Base-by-base conservation (phyloP, 2,888 invertebrate species). In the Heliconius erato region DNA sequence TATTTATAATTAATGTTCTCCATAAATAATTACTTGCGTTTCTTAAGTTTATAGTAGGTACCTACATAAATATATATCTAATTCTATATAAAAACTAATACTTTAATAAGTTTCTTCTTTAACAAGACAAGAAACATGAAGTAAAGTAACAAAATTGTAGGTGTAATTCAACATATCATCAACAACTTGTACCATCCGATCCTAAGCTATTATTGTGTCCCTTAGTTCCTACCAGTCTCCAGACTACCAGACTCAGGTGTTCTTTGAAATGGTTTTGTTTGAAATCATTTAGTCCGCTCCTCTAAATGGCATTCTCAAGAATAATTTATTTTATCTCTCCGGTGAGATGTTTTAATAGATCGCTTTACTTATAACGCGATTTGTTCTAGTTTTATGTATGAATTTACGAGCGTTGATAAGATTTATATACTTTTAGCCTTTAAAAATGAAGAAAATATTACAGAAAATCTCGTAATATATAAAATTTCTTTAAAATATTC, bases 201-300 rank as follows among this genome's bases (percentile, higher is more conserved):
- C 83, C 82, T 81, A 74, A 84, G 85, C 85, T 88, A 89, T 90
- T 89, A 88, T 79, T 83, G 79, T 79, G 87, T 87, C 84, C 83
- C 82, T 80, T 74, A 59, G 83, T 32, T 65, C 59, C 72, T 69
- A 79, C 81, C 88, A 88, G 87, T 87, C 85, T 85, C 40, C 63
- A 76, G 82, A 54, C 28, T 35, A 68, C 76, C 23, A 65, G 91
- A 83, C 92, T 84, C 94, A 94, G 93, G 93, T 94, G 94, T 89
- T 85, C 85, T 84, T 86, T 86, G 88, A 89, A 92, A 91, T 91
- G 91, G 89, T 90, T 91, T 89, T 85, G 87, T 87, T 88, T 86
- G 88, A 87, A 88, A 90, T 90, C 92, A 91, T 92, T 93, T 91
- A 91, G 91, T 89, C 83, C 83, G 87, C 83, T 86, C 86, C 88